These are phyloP conservation scores for Desmophyllum pertusum DNA, from an alignment of 92 coral and sea anemone genomes.

Conservation along the genomic window DNA sequence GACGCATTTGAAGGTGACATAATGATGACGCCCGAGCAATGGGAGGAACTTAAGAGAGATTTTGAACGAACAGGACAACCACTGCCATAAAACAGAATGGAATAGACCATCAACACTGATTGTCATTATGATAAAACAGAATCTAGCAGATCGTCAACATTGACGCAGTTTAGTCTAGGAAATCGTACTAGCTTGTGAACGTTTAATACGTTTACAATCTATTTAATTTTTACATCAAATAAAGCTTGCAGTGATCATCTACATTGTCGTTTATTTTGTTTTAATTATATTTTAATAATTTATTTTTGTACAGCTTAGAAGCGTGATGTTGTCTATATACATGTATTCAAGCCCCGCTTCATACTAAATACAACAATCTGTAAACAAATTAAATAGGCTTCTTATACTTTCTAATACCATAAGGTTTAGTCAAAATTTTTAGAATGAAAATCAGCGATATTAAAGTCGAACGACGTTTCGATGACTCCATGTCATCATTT, in stretches of 20 bases:
- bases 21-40: constrained; percentile 72
- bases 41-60: constrained; percentile 58
- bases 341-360: too few species aligned
- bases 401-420: too few species aligned
- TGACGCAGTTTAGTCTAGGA: not conserved
- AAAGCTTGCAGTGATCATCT: not conserved
- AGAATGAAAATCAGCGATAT: too few species aligned
- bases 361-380: too few species aligned
- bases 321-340: too few species aligned
- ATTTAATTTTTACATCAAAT: not conserved
- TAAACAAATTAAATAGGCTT: too few species aligned
- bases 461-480: too few species aligned
- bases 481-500: too few species aligned
- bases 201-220: not conserved
- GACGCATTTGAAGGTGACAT: constrained; percentile 77
- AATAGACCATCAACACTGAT: not conserved
- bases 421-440: too few species aligned
- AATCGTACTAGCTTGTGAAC: not conserved
- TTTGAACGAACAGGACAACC: constrained; percentile 50
- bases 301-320: not conserved
- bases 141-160: not conserved
- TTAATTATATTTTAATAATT: too few species aligned
- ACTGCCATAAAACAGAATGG: constrained; percentile 18
- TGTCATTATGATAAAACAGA: constrained; percentile 1
- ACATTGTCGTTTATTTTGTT: not conserved